Evolutionary conservation across 92 coral and sea anemone species (phyloP).

Genomic region (Phenganax marumi): DNA sequence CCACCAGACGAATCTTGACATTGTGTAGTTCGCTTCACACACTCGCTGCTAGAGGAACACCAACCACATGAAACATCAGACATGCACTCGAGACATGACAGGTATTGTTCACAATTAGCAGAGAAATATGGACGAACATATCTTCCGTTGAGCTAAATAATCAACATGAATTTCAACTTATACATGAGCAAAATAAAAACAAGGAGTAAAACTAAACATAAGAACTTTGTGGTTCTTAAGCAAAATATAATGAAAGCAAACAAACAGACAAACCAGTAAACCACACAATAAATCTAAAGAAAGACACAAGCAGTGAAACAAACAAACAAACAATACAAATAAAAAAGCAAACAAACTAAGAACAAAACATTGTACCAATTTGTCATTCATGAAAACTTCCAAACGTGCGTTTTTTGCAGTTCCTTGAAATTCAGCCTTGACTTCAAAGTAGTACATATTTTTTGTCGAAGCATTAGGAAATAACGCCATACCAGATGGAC

Average conservation of each 20-base stretch:
- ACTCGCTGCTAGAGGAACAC: conserved; percentile 61
- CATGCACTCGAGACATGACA: conserved; percentile 77
- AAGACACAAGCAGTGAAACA: neutral
- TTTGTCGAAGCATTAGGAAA: conserved; percentile 23
- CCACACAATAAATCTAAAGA: no score
- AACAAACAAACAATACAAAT: neutral
- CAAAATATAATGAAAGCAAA: neutral
- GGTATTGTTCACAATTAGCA: conserved; percentile 54
- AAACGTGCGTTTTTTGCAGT: neutral
- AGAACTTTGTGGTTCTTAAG: no score
- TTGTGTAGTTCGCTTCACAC: conserved; percentile 61
- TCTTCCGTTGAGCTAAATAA: conserved; percentile 29
- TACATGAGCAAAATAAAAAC: neutral
- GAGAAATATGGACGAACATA: conserved; percentile 67
- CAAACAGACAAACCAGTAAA: neutral
- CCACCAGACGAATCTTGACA: conserved; percentile 63
- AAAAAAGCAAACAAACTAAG: neutral
- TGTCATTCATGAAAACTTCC: neutral
- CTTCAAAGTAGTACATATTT: conserved; percentile 29
- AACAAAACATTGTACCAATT: neutral
- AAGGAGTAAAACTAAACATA: no score
- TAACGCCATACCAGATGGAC: neutral
- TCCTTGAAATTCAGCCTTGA: neutral
- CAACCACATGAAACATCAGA: conserved; percentile 93
- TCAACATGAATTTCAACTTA: neutral